Conservation (phyloP, 2,888 invertebrate species). For the Taphrorychus bicolor region DNA sequence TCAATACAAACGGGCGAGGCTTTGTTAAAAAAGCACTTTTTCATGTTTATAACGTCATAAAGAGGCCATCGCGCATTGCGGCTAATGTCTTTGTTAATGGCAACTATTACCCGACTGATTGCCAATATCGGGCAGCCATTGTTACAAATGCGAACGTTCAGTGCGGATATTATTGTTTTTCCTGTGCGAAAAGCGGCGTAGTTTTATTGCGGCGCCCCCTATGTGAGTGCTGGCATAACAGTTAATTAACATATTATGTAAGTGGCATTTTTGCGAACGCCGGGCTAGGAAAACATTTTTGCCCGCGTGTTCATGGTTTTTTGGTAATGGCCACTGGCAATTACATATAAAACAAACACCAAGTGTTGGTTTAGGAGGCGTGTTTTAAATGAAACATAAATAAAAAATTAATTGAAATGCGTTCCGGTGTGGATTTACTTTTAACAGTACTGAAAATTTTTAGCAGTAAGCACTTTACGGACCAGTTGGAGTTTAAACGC, state of each 20-base stretch:
- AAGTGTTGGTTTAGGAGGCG: background rate
- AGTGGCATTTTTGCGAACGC: background rate
- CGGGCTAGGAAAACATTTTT: background rate
- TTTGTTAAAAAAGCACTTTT: slow-evolving; percentile 7
- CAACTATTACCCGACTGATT: slow-evolving; percentile 27
- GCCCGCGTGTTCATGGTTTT: background rate
- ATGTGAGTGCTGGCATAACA: background rate
- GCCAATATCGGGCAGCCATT: slow-evolving; percentile 14
- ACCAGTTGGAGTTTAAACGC: too few species aligned
- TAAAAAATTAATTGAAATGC: slow-evolving; percentile 4
- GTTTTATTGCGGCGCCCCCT: too few species aligned
- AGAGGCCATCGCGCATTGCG: slow-evolving; percentile 26
- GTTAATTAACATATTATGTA: background rate
- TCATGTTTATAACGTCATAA: slow-evolving; percentile 31
- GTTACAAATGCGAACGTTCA: slow-evolving; percentile 18
- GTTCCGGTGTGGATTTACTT: background rate
- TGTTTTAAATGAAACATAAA: slow-evolving; percentile 4
- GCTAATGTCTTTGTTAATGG: slow-evolving; percentile 35
- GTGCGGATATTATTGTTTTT: background rate
- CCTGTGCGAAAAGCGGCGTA: background rate
- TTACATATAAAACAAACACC: background rate
- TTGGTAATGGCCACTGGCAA: background rate
- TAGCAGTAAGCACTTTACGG: too few species aligned
- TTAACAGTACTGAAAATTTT: background rate
- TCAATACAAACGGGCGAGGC: background rate